These are phyloP conservation scores for Pediacus dermestoides DNA, from an alignment of 2,888 invertebrate species.

Conservation along the genomic window DNA sequence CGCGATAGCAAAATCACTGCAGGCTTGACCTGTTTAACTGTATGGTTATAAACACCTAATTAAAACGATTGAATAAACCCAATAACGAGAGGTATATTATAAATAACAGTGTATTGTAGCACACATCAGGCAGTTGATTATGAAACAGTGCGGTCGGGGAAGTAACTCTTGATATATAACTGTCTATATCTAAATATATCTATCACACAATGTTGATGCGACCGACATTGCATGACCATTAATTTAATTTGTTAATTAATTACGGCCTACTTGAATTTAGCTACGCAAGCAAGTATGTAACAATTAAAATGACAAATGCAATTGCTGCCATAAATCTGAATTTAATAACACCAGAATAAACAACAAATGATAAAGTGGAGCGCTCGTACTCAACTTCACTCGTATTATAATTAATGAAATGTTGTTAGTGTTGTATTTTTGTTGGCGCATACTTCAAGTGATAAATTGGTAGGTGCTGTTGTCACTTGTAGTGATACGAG, in stretches of 20 bases:
- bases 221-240: slow-evolving; percentile 32
- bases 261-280: slow-evolving; percentile 40
- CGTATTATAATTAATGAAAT: slow-evolving; percentile 32
- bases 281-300: slow-evolving; percentile 42
- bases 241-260: slow-evolving; percentile 45
- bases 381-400: slow-evolving; percentile 24
- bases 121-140: too few species aligned
- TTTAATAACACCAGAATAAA: slow-evolving; percentile 42
- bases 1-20: too few species aligned
- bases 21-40: too few species aligned
- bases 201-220: slow-evolving; percentile 27
- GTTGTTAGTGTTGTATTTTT: slow-evolving; percentile 25
- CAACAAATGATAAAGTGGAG: slow-evolving; percentile 34
- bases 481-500: slow-evolving; percentile 28
- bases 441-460: slow-evolving; percentile 23
- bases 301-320: slow-evolving; percentile 46
- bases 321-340: slow-evolving; percentile 44
- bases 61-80: too few species aligned
- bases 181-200: too few species aligned
- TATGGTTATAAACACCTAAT: too few species aligned
- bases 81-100: too few species aligned
- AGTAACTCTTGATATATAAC: too few species aligned
- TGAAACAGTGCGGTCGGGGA: too few species aligned
- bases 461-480: slow-evolving; percentile 34
- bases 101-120: too few species aligned